Conservation (phyloP, 2,113 vertebrate genomes). For the Salvelinus namaycush region DNA sequence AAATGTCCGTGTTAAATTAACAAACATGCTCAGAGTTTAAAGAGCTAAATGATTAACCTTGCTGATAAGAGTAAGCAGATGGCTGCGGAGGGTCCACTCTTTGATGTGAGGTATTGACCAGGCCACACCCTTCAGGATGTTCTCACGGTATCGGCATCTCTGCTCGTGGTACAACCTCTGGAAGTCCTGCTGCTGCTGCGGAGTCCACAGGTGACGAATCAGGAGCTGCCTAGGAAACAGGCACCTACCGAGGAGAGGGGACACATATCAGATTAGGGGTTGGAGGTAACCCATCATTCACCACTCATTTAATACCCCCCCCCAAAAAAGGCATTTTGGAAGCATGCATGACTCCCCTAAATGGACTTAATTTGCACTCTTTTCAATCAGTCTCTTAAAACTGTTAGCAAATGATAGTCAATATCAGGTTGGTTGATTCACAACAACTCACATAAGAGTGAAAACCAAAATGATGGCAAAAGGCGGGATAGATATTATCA, state of each 20-base stretch:
- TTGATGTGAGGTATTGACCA: conserved; percentile 31
- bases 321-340: not conserved
- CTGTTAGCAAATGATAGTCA: not conserved
- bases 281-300: not conserved
- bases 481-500: conserved; percentile 78
- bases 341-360: not conserved
- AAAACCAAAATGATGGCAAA: conserved; percentile 82
- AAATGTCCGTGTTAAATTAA: not conserved
- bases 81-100: conserved; percentile 45
- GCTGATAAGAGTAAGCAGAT: conserved; percentile 67
- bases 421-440: not conserved
- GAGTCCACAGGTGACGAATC: conserved; percentile 79
- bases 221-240: conserved; percentile 81
- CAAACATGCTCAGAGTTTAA: not conserved
- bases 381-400: not conserved
- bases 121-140: conserved; percentile 58
- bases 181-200: conserved; percentile 67
- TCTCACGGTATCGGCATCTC: conserved; percentile 51
- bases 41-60: conserved; percentile 57
- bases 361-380: not conserved
- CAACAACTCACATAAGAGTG: conserved; percentile 78
- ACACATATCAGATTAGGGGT: not conserved
- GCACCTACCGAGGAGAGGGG: conserved; percentile 67
- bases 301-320: not conserved
- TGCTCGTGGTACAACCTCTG: conserved; percentile 60